A percentile compares a stretch with the other conserved stretches of the same genome.
Conservation (phyloP, 2,888 invertebrate species). For the Laothoe populi region DNA sequence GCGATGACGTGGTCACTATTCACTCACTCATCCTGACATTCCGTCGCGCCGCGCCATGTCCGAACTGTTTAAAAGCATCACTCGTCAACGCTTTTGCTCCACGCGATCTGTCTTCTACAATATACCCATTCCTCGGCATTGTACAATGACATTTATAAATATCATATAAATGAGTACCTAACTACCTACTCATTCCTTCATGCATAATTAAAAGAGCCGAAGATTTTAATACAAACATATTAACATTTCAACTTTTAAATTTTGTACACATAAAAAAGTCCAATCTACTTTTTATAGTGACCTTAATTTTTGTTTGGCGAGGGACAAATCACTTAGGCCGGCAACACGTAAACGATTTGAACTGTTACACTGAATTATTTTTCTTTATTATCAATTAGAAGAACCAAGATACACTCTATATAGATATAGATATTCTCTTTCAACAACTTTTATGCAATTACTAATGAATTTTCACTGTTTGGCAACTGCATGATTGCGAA, state of each 20-base stretch:
- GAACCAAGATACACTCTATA: no score
- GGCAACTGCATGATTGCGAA: no score
- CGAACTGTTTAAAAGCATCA: neutral
- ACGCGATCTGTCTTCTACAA: neutral
- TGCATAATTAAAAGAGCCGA: neutral
- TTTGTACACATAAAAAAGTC: neutral
- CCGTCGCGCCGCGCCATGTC: conserved; percentile 1
- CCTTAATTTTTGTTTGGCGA: neutral
- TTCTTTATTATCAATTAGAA: no score
- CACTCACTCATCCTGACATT: conserved; percentile 11
- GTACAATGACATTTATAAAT: no score
- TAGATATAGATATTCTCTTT: no score
- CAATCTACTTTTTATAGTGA: neutral
- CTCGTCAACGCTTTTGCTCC: neutral
- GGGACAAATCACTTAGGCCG: neutral
- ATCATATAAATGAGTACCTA: no score
- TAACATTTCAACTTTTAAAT: neutral
- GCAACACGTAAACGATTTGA: neutral
- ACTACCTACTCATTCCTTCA: neutral
- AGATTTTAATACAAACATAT: neutral
- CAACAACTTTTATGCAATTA: no score
- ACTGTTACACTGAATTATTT: no score
- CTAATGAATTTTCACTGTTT: no score
- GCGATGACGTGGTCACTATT: neutral
- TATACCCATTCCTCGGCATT: no score